Conservation (phyloP, 2,113 vertebrate species). For the Notiomystis cincta region DNA sequence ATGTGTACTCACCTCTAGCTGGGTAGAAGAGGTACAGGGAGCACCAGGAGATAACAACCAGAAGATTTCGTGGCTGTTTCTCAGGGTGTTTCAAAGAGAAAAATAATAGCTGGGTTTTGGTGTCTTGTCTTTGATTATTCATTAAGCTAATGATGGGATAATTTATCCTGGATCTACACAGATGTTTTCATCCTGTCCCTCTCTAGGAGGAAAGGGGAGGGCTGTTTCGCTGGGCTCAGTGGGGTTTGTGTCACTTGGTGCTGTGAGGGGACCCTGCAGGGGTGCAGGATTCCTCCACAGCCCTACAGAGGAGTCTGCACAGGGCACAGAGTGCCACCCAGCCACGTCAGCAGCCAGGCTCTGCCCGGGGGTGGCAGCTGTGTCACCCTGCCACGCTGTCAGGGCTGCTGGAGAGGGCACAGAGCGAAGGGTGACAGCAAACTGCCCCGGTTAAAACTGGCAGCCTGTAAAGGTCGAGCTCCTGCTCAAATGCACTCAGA, state of each 20-base stretch:
- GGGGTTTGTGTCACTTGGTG: neutral
- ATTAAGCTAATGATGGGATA: neutral
- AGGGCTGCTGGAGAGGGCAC: neutral
- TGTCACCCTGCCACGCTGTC: neutral
- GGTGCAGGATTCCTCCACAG: neutral
- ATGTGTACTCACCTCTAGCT: neutral
- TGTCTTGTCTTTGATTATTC: neutral
- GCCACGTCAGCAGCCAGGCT: neutral
- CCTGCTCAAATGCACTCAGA: neutral
- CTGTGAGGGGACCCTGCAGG: neutral
- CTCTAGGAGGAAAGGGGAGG: neutral
- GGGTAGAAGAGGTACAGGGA: neutral
- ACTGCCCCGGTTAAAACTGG: neutral
- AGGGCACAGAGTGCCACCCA: neutral
- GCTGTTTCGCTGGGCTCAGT: neutral
- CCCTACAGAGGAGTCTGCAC: neutral
- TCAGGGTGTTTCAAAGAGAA: neutral
- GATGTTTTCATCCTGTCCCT: neutral
- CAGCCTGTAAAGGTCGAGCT: neutral
- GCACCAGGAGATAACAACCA: fast-evolving
- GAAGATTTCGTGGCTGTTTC: neutral
- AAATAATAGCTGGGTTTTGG: neutral
- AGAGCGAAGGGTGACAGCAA: neutral
- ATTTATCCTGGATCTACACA: neutral
- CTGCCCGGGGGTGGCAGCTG: neutral